Evolutionary conservation across 1,140 invertebrate genomes (phyloP), one percentile per base, ranked within the genome.

Genomic region (Rhyacophila brunnea): DNA sequence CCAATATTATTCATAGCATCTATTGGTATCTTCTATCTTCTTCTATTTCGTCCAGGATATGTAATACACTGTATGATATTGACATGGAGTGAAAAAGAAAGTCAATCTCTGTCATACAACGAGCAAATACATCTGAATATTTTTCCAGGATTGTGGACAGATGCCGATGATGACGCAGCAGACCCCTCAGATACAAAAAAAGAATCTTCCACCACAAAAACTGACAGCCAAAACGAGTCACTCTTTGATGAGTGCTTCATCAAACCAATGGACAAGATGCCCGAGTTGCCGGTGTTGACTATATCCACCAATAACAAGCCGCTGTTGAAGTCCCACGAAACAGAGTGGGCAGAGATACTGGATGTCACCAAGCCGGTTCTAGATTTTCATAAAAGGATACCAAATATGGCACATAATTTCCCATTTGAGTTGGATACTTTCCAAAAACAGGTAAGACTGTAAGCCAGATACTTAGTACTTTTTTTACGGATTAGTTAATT

Each of bases 371-470:
- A 83, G 43, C 90, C 92, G 13, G 86, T 96, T 1, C 80, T 78
- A 34, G 87, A 96, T 72, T 96, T 95, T 73, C 81, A 90, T 44
- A 85, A 92, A 66, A 84, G 83, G 69, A 85, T 96, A 59, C 91
- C 92, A 28, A 83, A 91, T 57, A 90, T 93, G 74, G 95, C 95
- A 1, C 86, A 89, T 65, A 85, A 80, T 70, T 99, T 90, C 78
- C 86, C 87, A 19, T 99, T 99, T 80, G 93, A 97, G 72, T 80
- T 99, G 65, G 98, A 99, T 75, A 91, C 85, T 6, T 99, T 99
- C 71, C 97, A 99, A 74, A 97, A 99, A 77, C 84, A 90, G 73
- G 82, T 85, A 70, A 45, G 28, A 14, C 14, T 1, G 18, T 43
- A 4, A 7, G n/a, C n/a, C n/a, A n/a, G n/a, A n/a, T n/a, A n/a